phyloP scores from a whole-genome alignment of 2,888 invertebrate genomes.

The Phytoseiulus persimilis region DNA sequence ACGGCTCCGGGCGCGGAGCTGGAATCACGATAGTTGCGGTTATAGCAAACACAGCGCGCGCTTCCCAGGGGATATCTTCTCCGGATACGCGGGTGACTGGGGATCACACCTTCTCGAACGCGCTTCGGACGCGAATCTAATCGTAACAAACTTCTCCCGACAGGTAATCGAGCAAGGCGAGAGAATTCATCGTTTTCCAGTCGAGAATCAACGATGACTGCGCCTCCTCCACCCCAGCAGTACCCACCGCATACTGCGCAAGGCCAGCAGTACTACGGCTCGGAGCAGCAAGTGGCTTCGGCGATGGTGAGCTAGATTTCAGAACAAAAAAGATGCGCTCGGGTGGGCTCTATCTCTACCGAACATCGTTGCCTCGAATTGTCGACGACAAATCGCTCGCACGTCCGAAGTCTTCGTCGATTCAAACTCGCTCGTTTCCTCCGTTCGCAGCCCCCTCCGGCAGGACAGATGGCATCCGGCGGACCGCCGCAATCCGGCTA shows the following conservation, averaged over 20 bases:
- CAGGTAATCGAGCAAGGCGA: neutral
- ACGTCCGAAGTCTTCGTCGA: no score
- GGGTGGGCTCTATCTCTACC: no score
- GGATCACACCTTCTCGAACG: neutral
- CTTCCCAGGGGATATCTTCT: neutral
- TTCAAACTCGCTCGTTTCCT: neutral
- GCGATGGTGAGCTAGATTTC: neutral
- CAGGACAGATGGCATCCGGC: neutral
- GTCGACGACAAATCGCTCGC: no score
- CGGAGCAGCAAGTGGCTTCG: neutral
- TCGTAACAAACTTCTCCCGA: neutral
- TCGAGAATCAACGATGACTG: neutral
- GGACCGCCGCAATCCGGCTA: neutral
- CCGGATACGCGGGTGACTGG: neutral
- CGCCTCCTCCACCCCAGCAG: neutral
- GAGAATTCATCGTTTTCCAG: neutral
- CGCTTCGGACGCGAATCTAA: neutral
- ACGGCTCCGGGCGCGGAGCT: neutral
- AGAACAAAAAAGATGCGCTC: no score
- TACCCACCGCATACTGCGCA: neutral
- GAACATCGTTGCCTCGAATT: no score
- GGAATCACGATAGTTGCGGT: neutral
- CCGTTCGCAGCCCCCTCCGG: neutral
- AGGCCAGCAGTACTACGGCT: neutral
- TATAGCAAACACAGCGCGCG: neutral